phyloP scores from a whole-genome alignment of 2,113 vertebrate genomes.

The Chaetodon trifascialis region DNA sequence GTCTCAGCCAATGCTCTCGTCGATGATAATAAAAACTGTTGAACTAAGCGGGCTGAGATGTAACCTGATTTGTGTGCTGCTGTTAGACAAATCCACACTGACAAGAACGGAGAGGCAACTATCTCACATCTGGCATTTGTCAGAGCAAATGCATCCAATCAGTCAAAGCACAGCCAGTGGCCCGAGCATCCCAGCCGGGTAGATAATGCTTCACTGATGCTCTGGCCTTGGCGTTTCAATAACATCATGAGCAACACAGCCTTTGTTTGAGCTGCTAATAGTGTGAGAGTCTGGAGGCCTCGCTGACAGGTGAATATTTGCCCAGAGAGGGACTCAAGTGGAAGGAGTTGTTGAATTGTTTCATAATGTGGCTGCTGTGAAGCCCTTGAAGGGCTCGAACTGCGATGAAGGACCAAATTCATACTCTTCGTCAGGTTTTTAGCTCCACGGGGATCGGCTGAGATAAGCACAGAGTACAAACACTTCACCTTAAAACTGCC shows the following conservation, averaged over 20 bases:
- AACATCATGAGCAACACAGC: constrained; percentile 18
- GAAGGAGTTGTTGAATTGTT: background rate
- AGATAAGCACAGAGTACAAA: background rate
- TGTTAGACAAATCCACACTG: constrained; percentile 4
- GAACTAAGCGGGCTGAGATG: background rate
- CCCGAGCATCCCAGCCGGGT: constrained; percentile 41
- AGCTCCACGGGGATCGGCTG: background rate
- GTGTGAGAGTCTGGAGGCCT: background rate
- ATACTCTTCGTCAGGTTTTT: background rate
- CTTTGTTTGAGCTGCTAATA: constrained; percentile 12
- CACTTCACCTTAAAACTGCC: background rate
- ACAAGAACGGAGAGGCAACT: constrained; percentile 9
- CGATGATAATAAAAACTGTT: constrained; percentile 15
- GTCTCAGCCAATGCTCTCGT: constrained; percentile 23
- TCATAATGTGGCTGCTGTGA: background rate
- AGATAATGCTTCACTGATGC: constrained; percentile 36
- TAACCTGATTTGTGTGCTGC: constrained; percentile 19
- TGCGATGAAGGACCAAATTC: constrained; percentile 20
- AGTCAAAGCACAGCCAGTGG: constrained; percentile 43
- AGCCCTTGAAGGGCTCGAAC: background rate
- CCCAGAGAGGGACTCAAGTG: background rate
- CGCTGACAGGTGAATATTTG: background rate
- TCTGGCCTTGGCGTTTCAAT: constrained; percentile 47
- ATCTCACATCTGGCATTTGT: constrained; percentile 61
- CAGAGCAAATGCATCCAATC: constrained; percentile 55